Evolutionary conservation across 2,797 vertebrate species (phyloP).

Genomic region (Chromobotia macracanthus): DNA sequence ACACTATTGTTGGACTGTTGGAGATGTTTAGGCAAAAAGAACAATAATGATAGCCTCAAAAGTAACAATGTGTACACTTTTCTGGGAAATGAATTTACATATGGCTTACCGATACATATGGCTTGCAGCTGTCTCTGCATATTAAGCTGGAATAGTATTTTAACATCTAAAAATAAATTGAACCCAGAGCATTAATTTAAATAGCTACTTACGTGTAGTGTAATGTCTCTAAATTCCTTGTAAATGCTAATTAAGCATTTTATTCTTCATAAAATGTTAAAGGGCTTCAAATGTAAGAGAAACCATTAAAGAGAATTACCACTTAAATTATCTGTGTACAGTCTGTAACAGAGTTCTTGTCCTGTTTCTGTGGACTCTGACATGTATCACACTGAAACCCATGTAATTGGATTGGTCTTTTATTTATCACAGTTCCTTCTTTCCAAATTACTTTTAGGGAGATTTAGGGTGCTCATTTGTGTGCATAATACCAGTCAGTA

Average conservation of each 20-base stretch:
- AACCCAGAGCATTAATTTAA: neutral
- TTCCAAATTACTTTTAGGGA: constrained; percentile 21
- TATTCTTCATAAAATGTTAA: neutral
- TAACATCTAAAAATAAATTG: neutral
- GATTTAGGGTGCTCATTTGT: constrained; percentile 6
- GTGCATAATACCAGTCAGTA: neutral
- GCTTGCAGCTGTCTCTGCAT: neutral
- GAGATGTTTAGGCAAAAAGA: no score
- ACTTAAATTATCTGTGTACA: neutral
- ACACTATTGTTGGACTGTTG: no score
- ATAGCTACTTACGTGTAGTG: neutral
- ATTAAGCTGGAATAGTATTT: neutral
- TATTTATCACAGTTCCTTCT: neutral
- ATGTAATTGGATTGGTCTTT: constrained; percentile 14
- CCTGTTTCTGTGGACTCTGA: neutral
- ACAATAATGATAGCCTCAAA: no score
- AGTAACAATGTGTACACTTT: no score
- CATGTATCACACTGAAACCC: neutral
- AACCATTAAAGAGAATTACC: neutral
- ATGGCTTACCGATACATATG: neutral
- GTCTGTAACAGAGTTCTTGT: neutral
- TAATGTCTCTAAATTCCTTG: neutral
- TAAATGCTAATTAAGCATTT: neutral
- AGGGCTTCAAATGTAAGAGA: neutral
- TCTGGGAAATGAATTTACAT: neutral